phyloP scores from a whole-genome alignment of 2,113 vertebrate species.

The Calypte anna region DNA sequence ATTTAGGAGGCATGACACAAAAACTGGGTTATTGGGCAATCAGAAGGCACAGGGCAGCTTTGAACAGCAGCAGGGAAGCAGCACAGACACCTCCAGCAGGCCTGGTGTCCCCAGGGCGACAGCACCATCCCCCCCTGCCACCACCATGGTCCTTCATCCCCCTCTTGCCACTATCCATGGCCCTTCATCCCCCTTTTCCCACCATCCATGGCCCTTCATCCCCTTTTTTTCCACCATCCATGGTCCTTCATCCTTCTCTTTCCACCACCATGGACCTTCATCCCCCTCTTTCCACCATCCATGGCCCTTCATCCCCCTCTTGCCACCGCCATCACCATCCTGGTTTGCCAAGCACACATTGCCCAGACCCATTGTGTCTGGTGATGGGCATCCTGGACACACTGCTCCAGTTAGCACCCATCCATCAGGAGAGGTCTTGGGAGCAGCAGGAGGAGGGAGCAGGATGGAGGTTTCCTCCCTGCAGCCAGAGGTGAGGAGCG shows the following conservation, averaged over 20 bases:
- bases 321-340: accelerated
- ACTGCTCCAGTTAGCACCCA: neutral
- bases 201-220: too few species aligned
- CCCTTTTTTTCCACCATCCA: too few species aligned
- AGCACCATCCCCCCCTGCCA: neutral
- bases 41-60: neutral
- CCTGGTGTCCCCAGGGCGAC: neutral
- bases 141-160: neutral
- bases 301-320: neutral
- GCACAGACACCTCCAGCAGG: too few species aligned
- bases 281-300: too few species aligned
- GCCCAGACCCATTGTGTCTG: neutral
- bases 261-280: too few species aligned
- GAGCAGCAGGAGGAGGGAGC: neutral
- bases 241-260: neutral
- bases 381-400: neutral
- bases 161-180: too few species aligned
- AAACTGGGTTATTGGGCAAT: neutral
- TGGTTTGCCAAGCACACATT: accelerated
- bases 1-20: neutral
- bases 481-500: neutral
- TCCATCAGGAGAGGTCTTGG: neutral
- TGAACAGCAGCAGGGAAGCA: too few species aligned
- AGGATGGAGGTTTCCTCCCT: neutral
- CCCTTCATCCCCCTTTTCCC: neutral